Conservation (phyloP, 2,888 invertebrate genomes). For the Sinhomidia bicolor region DNA sequence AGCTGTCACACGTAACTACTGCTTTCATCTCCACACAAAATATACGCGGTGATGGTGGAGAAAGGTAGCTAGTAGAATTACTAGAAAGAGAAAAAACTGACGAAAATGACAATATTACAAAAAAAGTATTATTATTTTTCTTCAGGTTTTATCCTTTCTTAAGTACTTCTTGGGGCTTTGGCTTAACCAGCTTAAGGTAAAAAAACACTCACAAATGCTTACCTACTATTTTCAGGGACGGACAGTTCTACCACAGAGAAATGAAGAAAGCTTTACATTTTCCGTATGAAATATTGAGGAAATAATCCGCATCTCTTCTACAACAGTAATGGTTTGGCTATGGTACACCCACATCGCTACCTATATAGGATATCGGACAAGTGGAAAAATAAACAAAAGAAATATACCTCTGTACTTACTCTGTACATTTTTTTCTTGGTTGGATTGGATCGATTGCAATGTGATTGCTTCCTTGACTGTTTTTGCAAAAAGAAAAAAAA, state of each 20-base stretch:
- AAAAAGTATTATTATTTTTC: no score
- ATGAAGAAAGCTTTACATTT: background rate
- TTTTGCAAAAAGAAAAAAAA: background rate
- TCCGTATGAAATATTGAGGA: background rate
- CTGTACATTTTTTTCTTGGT: background rate
- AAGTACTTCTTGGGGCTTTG: background rate
- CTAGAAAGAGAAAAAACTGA: no score
- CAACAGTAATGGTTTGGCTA: background rate
- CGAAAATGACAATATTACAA: conserved; percentile 27
- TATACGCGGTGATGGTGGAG: no score
- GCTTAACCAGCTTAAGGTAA: background rate
- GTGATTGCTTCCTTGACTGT: conserved; percentile 34
- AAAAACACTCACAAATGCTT: background rate
- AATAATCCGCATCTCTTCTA: background rate
- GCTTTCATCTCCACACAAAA: no score
- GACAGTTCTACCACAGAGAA: no score
- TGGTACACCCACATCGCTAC: no score
- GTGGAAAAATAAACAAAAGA: background rate
- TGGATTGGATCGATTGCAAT: background rate
- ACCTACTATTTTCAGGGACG: no score
- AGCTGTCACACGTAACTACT: background rate
- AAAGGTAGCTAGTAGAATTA: background rate
- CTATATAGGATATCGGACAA: background rate
- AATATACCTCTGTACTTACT: background rate
- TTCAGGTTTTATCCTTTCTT: conserved; percentile 4